Percentiles rank a stretch among this genome's conserved stretches.
phyloP scores from a whole-genome alignment of 2,888 invertebrate species.

The Drosophila mimica region DNA sequence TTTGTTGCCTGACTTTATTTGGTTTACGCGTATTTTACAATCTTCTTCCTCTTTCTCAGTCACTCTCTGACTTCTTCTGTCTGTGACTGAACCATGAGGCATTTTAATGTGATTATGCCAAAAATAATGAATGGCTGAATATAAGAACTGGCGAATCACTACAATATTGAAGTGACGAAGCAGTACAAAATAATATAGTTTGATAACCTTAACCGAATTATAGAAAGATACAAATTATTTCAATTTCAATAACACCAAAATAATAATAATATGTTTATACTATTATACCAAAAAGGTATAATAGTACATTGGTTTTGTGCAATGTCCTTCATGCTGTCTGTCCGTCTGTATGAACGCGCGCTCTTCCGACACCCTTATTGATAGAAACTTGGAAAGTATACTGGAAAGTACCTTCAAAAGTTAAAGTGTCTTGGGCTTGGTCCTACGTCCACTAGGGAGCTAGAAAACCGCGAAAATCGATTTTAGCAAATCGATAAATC shows the following conservation, averaged over 20 bases:
- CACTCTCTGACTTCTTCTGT: conserved; percentile 6
- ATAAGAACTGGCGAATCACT: neutral
- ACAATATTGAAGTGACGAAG: neutral
- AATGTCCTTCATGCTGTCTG: too few species aligned
- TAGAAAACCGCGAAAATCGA: too few species aligned
- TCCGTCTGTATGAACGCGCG: too few species aligned
- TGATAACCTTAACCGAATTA: neutral
- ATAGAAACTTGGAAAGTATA: too few species aligned
- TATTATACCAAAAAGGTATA: too few species aligned
- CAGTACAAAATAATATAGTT: neutral
- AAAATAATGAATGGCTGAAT: conserved; percentile 4
- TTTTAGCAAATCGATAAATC: too few species aligned
- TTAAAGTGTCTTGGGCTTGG: too few species aligned
- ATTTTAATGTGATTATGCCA: conserved; percentile 27
- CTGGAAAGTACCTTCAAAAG: too few species aligned
- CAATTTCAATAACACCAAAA: neutral
- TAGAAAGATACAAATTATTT: neutral
- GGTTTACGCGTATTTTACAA: conserved; percentile 32
- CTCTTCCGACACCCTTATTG: too few species aligned
- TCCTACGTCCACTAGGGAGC: too few species aligned
- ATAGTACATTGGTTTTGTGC: too few species aligned
- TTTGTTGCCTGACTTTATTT: conserved; percentile 52
- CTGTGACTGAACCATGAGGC: conserved; percentile 2
- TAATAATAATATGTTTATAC: too few species aligned
- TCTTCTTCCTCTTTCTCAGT: neutral